A percentile compares a stretch with the other conserved stretches of the same genome.
These are phyloP conservation scores for Myathropa florea DNA, from an alignment of 2,888 invertebrate genomes.

Conservation along the genomic window DNA sequence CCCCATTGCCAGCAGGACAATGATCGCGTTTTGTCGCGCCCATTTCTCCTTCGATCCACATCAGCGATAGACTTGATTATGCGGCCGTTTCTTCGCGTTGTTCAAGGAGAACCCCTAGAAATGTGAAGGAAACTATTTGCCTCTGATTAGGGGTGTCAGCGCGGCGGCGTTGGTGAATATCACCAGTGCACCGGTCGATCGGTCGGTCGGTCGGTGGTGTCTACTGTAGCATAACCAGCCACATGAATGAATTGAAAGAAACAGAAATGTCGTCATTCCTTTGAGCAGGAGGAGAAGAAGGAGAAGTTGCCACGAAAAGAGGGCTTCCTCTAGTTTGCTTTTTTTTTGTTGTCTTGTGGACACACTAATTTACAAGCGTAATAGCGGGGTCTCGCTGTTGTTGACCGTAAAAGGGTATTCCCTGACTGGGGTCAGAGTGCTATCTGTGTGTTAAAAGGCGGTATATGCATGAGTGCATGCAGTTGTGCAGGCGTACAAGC, in stretches of 20 bases:
- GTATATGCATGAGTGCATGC: conserved; percentile 58
- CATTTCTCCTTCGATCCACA: conserved; percentile 54
- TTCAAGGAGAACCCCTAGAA: not conserved
- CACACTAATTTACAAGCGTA: conserved; percentile 61
- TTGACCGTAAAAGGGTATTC: conserved; percentile 35
- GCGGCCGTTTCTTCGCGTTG: not conserved
- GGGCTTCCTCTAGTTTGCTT: conserved; percentile 11
- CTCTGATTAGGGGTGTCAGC: conserved; percentile 5
- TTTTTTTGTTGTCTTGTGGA: conserved; percentile 14
- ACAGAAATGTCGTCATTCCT: conserved; percentile 12
- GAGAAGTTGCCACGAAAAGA: conserved; percentile 12
- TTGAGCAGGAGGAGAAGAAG: not conserved
- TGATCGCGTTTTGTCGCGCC: conserved; percentile 35
- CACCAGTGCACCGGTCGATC: not conserved
- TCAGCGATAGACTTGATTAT: conserved; percentile 38
- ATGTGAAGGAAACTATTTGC: not conserved
- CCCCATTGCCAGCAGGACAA: not conserved
- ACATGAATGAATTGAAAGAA: conserved; percentile 10
- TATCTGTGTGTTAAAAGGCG: conserved; percentile 29
- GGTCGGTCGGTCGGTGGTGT: conserved; percentile 4
- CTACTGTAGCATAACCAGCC: conserved; percentile 45
- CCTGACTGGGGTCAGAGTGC: conserved; percentile 43
- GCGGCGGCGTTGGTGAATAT: not conserved
- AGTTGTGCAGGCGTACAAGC: conserved; percentile 24
- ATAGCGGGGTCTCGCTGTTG: conserved; percentile 43